Percentiles rank a stretch among this genome's conserved stretches.
Evolutionary conservation across 53 echinoderm and acorn worm genomes (phyloP).

Genomic region (Henricia sp.): DNA sequence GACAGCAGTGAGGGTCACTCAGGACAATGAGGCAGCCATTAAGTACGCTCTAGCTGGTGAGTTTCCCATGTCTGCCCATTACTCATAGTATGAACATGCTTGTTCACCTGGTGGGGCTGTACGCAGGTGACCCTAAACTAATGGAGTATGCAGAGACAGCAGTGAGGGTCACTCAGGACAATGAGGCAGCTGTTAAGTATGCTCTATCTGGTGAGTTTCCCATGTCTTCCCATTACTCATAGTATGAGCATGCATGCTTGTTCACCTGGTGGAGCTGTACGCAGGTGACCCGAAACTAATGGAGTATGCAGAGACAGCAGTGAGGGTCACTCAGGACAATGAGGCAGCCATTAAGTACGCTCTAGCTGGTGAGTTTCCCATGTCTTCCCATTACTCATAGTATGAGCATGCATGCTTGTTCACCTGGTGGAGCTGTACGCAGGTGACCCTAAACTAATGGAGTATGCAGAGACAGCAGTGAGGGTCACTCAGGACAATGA

Average conservation of each 20-base stretch:
- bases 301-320: constrained; percentile 30
- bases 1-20: constrained; percentile 42
- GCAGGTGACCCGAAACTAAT: constrained; percentile 54
- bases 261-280: constrained; percentile 55
- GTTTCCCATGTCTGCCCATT: too few relatives aligned
- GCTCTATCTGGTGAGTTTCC: too few relatives aligned
- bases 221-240: too few relatives aligned
- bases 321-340: constrained; percentile 47
- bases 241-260: constrained; percentile 12
- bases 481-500: constrained; percentile 48
- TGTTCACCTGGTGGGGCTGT: too few relatives aligned
- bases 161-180: too few relatives aligned
- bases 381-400: too few relatives aligned
- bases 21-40: constrained; percentile 36
- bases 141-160: too few relatives aligned
- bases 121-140: too few relatives aligned
- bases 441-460: constrained; percentile 48
- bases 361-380: constrained; percentile 51
- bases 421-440: constrained; percentile 61
- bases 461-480: constrained; percentile 38
- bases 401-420: constrained; percentile 1
- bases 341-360: constrained; percentile 47
- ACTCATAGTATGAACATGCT: too few relatives aligned
- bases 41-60: constrained; percentile 55
- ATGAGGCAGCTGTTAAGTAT: too few relatives aligned